These are phyloP conservation scores for Acleris holmiana DNA, from an alignment of 2,888 invertebrate genomes.

Conservation along the genomic window DNA sequence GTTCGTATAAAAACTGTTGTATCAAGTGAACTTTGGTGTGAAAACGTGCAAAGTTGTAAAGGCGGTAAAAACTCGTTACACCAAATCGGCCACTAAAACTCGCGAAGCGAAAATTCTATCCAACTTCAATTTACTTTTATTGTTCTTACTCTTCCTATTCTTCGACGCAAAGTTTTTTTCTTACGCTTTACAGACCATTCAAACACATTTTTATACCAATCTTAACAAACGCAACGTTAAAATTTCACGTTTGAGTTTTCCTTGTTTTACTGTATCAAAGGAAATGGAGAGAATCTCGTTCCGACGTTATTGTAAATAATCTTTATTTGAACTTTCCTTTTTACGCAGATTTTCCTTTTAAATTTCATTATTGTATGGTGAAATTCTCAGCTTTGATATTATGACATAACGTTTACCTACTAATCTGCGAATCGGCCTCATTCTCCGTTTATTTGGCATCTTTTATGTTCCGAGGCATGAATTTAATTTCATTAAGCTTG, in stretches of 20 bases:
- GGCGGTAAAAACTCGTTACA: conserved; percentile 82
- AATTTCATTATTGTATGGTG: conserved; percentile 36
- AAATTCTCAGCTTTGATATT: conserved; percentile 31
- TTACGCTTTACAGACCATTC: conserved; percentile 64
- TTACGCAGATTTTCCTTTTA: conserved; percentile 30
- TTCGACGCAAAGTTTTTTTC: conserved; percentile 64
- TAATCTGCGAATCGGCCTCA: conserved; percentile 23
- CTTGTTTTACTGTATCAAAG: conserved; percentile 62
- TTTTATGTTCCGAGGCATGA: conserved; percentile 17
- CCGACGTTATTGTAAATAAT: conserved; percentile 39
- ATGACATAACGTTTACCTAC: conserved; percentile 28
- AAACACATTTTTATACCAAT: conserved; percentile 72
- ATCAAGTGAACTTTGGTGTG: conserved; percentile 57
- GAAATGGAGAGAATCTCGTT: conserved; percentile 55
- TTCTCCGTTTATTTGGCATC: conserved; percentile 27
- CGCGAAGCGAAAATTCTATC: conserved; percentile 83
- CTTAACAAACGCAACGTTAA: conserved; percentile 63
- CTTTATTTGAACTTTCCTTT: conserved; percentile 36
- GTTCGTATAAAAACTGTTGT: conserved; percentile 56
- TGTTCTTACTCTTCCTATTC: conserved; percentile 77
- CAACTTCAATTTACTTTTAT: conserved; percentile 83
- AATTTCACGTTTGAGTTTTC: conserved; percentile 61
- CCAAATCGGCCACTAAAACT: conserved; percentile 82
- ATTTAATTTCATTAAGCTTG: conserved; percentile 27
- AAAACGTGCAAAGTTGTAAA: conserved; percentile 76